phyloP scores from a whole-genome alignment of 2,888 invertebrate genomes.

The Microplitis manilae region DNA sequence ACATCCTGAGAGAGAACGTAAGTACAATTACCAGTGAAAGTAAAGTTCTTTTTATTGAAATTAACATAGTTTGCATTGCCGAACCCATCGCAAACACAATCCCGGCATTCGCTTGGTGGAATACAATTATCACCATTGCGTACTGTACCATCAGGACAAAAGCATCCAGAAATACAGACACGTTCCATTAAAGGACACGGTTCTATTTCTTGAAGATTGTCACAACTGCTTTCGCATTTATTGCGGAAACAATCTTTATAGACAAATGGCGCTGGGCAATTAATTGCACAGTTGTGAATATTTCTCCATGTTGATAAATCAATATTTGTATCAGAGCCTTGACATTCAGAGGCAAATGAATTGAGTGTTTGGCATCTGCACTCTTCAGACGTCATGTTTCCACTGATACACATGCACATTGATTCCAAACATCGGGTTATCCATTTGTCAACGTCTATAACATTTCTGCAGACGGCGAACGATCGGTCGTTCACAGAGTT shows the following conservation, averaged over 20 bases:
- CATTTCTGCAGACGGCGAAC: conserved; percentile 77
- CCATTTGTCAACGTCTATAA: conserved; percentile 80
- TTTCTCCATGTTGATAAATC: conserved; percentile 83
- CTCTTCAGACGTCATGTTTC: conserved; percentile 66
- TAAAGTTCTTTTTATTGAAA: conserved; percentile 86
- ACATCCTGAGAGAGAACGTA: conserved; percentile 75
- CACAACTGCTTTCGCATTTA: conserved; percentile 85
- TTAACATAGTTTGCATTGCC: conserved; percentile 87
- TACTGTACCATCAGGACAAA: conserved; percentile 84
- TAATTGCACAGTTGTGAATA: conserved; percentile 80
- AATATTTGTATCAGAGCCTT: conserved; percentile 76
- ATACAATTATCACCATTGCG: conserved; percentile 81
- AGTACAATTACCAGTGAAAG: conserved; percentile 85
- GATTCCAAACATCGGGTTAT: conserved; percentile 83
- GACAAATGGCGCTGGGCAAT: conserved; percentile 83
- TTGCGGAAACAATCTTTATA: conserved; percentile 83
- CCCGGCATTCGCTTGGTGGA: conserved; percentile 80
- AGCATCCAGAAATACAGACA: conserved; percentile 87
- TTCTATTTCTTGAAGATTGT: conserved; percentile 75
- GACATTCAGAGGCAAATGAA: conserved; percentile 82
- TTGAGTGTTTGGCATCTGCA: conserved; percentile 83
- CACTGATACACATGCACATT: conserved; percentile 82
- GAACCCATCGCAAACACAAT: conserved; percentile 82
- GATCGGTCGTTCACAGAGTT: conserved; percentile 79
- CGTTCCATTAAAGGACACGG: conserved; percentile 78